Base-by-base conservation (phyloP, 2,797 vertebrate species). In the Danio aesculapii region DNA sequence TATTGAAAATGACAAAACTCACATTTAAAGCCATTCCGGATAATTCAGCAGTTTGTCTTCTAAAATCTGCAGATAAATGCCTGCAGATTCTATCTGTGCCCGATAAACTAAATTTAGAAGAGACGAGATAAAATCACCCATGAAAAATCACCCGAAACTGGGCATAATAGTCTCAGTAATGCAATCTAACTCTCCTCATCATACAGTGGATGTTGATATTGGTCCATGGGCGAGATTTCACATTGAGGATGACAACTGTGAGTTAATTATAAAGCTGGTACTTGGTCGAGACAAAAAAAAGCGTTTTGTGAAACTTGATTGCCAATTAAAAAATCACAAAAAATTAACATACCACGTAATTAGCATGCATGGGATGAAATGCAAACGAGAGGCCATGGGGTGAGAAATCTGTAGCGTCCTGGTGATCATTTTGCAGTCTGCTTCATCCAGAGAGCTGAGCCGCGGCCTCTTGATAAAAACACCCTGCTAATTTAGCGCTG, bases 201-300 rank as follows among this genome's bases (percentile, higher is more conserved):
- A 73, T 55, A 82, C 75, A 30, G 52, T 61, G 43, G 64, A 83
- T 81, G 80, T 83, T 83, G 71, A 83, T 70, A 70, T 72, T 47
- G 43, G 30, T 83, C 71, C 83, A 83, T 84, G 71, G 55, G 70
- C 81, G 75, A 70, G 46, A 69, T 81, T 72, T 86, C 81, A 81
- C 21, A 21, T 61, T 46, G 75, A 68, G 71, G 53, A 77, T 44
- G 46, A 79, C 82, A 85, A 84, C 66, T 63, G 16, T 70, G 66
- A 83, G 81, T 85, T 84, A 85, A 86, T 86, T 84, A 76, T 73
- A 76, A 85, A 85, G 83, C 81, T 81, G 81, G 75, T 84, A 75
- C 75, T 84, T 74, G 52, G 71, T 69, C 68, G 14, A 73, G 73
- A 63, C 73, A 75, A 75, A 67, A 79, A 84, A 84, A 78, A 81